These are phyloP conservation scores for Troides helena DNA, from an alignment of 2,888 invertebrate species.

Conservation along the genomic window DNA sequence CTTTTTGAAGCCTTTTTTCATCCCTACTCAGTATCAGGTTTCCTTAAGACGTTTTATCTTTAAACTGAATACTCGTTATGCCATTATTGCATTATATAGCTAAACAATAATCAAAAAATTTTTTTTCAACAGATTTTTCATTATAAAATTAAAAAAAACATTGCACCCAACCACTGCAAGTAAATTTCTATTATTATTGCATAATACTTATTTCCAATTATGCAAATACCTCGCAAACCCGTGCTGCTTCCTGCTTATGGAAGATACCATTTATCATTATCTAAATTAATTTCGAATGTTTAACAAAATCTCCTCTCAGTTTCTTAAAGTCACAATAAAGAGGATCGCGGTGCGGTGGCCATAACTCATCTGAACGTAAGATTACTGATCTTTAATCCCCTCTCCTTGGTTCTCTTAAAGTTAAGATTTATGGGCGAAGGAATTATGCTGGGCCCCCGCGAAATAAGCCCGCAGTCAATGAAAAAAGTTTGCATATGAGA, in stretches of 20 bases:
- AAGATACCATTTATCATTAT: conserved; percentile 78
- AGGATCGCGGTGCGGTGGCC: conserved; percentile 73
- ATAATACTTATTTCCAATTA: conserved; percentile 54
- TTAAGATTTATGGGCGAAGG: conserved; percentile 86
- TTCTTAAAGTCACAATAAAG: conserved; percentile 81
- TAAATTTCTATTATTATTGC: conserved; percentile 31
- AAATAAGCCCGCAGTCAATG: conserved; percentile 68
- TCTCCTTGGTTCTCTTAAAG: conserved; percentile 83
- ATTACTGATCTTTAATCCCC: conserved; percentile 89
- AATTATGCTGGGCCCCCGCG: conserved; percentile 83
- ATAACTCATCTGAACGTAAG: conserved; percentile 86
- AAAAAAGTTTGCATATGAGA: conserved; percentile 66
- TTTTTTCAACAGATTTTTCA: too few species aligned
- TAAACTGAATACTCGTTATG: background rate
- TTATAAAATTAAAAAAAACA: background rate
- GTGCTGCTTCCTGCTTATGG: conserved; percentile 55
- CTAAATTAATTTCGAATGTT: conserved; percentile 80
- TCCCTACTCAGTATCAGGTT: background rate
- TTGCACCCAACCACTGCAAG: conserved; percentile 34
- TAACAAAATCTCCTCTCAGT: conserved; percentile 79
- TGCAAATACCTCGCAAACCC: conserved; percentile 65
- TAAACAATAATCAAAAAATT: too few species aligned
- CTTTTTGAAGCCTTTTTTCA: background rate
- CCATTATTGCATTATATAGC: background rate
- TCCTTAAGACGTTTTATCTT: background rate